Percentiles rank a stretch among this genome's conserved stretches.
Conservation (phyloP, 1,140 invertebrate species). For the Drosophila sproati region DNA sequence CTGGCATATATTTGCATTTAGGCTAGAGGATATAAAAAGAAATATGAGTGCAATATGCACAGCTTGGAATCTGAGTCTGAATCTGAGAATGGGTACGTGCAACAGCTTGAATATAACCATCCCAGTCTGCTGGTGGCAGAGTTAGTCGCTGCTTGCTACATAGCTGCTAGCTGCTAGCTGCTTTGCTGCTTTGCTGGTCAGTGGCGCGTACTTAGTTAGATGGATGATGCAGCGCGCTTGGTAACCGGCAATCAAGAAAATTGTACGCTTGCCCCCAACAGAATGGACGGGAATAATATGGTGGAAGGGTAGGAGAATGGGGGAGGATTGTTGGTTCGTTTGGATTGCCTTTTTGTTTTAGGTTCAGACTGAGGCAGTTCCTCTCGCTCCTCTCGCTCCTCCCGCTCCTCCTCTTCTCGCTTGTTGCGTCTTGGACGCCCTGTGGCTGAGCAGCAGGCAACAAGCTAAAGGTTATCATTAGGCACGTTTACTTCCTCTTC, state of each 20-base stretch:
- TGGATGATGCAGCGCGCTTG: conserved; percentile 46
- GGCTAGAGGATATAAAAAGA: conserved; percentile 8
- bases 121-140: conserved; percentile 16
- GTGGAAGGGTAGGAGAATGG: not conserved
- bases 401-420: not conserved
- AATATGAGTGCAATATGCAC: conserved; percentile 31
- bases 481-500: conserved; percentile 71
- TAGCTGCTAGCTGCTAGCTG: not conserved
- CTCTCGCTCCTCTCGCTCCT: not conserved
- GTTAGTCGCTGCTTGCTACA: not conserved
- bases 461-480: conserved; percentile 79
- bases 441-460: conserved; percentile 33
- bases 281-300: conserved; percentile 13
- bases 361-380: conserved; percentile 10
- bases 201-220: conserved; percentile 77
- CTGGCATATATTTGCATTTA: not conserved
- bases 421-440: conserved; percentile 27
- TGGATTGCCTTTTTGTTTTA: conserved; percentile 34
- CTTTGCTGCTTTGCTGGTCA: conserved; percentile 48
- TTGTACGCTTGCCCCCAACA: conserved; percentile 58
- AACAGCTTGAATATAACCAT: not conserved
- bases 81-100: not conserved
- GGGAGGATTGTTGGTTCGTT: conserved; percentile 12
- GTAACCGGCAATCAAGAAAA: conserved; percentile 77
- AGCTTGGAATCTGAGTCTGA: not conserved